Conservation (phyloP, 1,140 invertebrate genomes). For the Listronotus bonariensis region DNA sequence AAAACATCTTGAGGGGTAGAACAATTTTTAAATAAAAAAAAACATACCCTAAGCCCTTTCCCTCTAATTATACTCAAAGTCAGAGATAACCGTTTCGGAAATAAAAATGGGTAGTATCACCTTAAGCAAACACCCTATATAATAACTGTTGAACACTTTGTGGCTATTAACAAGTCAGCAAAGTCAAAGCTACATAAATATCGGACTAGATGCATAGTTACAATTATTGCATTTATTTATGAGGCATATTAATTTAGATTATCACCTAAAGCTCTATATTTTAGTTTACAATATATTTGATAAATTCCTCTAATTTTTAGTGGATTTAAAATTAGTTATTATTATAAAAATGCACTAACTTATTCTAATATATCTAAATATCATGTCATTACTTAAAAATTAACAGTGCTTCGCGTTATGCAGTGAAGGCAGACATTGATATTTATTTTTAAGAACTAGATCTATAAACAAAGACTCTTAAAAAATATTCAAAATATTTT, state of each 20-base stretch:
- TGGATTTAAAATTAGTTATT: slow-evolving; percentile 10
- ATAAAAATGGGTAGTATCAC: no score
- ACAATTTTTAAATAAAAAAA: no score
- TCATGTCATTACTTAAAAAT: slow-evolving; percentile 40
- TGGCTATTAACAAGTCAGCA: background rate
- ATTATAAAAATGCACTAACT: slow-evolving; percentile 6
- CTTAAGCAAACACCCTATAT: no score
- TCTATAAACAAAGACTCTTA: no score
- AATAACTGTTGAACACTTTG: slow-evolving; percentile 1
- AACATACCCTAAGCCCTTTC: no score
- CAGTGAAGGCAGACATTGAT: slow-evolving; percentile 51
- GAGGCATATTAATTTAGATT: slow-evolving; percentile 1
- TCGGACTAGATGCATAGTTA: no score
- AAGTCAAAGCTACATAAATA: background rate
- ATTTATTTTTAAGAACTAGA: slow-evolving; percentile 17
- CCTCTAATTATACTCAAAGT: no score
- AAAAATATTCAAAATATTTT: no score
- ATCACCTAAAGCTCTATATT: slow-evolving; percentile 13
- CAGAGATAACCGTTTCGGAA: no score
- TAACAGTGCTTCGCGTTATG: slow-evolving; percentile 51
- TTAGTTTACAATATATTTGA: slow-evolving; percentile 5
- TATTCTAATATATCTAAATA: slow-evolving; percentile 28
- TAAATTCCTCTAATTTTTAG: background rate
- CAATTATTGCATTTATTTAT: background rate
- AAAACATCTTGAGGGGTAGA: no score